Percentiles rank a stretch among this genome's conserved stretches.
phyloP scores from a whole-genome alignment of 2,888 invertebrate genomes.

The Iphiclides podalirius region DNA sequence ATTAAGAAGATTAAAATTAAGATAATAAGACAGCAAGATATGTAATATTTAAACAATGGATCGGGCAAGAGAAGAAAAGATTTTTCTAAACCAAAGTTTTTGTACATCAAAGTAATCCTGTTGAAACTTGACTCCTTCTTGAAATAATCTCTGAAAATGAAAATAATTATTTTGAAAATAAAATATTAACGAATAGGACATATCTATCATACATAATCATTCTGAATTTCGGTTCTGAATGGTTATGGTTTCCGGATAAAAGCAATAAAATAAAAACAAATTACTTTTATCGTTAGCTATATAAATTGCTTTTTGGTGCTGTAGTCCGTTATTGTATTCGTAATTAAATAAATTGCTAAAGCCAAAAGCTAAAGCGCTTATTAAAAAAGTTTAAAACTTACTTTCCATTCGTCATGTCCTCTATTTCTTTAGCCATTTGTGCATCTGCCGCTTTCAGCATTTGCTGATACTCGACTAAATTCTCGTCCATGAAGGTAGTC shows the following conservation, averaged over 20 bases:
- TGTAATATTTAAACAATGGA: slow-evolving; percentile 90
- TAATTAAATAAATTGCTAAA: not conserved
- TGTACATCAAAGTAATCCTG: slow-evolving; percentile 70
- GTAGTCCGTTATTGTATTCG: too few species aligned
- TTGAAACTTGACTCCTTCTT: slow-evolving; percentile 80
- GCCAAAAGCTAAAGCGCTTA: too few species aligned
- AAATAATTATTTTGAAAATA: slow-evolving; percentile 8
- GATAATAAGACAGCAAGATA: slow-evolving; percentile 62
- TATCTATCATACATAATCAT: too few species aligned
- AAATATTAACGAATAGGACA: too few species aligned
- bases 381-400: slow-evolving; percentile 47
- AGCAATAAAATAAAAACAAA: too few species aligned
- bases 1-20: slow-evolving; percentile 51
- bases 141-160: slow-evolving; percentile 83
- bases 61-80: slow-evolving; percentile 88
- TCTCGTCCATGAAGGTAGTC: slow-evolving; percentile 85
- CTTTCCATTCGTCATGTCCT: slow-evolving; percentile 91
- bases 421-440: slow-evolving; percentile 89
- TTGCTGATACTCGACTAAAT: slow-evolving; percentile 82
- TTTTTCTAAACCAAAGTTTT: slow-evolving; percentile 81
- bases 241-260: too few species aligned
- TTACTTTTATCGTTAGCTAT: too few species aligned
- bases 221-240: too few species aligned
- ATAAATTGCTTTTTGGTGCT: too few species aligned
- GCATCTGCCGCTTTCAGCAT: slow-evolving; percentile 85